phyloP scores from a whole-genome alignment of 2,888 invertebrate genomes.

The Trachelus tabidus region DNA sequence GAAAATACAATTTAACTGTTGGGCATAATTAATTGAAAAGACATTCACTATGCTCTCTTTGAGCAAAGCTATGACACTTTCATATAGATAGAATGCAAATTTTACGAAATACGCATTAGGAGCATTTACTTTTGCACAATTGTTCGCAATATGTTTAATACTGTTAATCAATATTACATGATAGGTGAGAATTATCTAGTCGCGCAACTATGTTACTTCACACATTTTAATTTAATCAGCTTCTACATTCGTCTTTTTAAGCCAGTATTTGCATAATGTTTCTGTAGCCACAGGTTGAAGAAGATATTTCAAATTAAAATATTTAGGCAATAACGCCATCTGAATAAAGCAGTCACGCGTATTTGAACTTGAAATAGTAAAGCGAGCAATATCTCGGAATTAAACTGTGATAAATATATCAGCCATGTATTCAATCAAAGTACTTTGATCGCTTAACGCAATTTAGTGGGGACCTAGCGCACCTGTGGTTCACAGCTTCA shows the following conservation, averaged over 20 bases:
- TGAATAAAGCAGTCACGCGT: not conserved
- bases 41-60: not conserved
- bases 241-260: not conserved
- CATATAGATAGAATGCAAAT: not conserved
- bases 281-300: not conserved
- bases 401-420: not conserved
- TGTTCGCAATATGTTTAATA: not conserved
- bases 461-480: not conserved
- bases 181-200: not conserved
- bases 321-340: too few species aligned
- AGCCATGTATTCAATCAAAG: not conserved
- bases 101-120: not conserved
- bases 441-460: not conserved
- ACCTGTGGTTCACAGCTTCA: not conserved
- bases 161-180: not conserved
- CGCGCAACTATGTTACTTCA: not conserved
- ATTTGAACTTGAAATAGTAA: not conserved
- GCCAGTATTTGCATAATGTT: not conserved
- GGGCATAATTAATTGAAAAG: not conserved
- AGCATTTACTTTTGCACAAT: not conserved
- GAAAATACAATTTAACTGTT: not conserved
- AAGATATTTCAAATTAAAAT: not conserved
- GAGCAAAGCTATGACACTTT: not conserved
- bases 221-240: not conserved
- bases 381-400: not conserved